phyloP scores from a whole-genome alignment of 2,113 vertebrate genomes.

The Hippocampus zosterae region DNA sequence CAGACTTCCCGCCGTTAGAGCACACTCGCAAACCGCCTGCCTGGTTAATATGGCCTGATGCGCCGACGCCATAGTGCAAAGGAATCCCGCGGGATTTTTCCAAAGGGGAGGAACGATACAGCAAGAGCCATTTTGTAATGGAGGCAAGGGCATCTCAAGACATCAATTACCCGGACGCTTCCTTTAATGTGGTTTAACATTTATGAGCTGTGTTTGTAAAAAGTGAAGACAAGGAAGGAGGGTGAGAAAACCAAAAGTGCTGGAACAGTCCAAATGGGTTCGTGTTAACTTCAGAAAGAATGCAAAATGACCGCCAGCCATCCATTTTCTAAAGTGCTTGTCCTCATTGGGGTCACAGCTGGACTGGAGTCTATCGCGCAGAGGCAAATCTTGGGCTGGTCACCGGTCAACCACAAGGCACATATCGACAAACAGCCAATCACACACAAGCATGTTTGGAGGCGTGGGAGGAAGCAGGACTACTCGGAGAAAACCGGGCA shows the following conservation, averaged over 20 bases:
- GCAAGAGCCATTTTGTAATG: conserved; percentile 8
- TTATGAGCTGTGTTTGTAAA: neutral
- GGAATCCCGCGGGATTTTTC: neutral
- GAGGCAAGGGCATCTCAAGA: neutral
- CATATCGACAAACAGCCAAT: too few species aligned
- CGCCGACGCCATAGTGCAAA: neutral
- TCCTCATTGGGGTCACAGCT: neutral
- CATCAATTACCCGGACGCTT: neutral
- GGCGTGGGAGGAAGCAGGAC: too few species aligned
- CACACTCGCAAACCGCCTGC: conserved; percentile 34
- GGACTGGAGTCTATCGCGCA: neutral
- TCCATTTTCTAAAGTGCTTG: neutral
- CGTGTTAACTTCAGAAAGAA: neutral
- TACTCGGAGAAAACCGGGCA: too few species aligned
- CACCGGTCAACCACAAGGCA: too few species aligned
- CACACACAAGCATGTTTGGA: too few species aligned
- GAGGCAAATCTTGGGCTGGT: neutral
- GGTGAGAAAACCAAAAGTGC: neutral
- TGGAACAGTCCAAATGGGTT: neutral
- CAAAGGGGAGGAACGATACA: neutral
- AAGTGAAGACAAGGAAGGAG: neutral
- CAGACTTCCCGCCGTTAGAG: conserved; percentile 23
- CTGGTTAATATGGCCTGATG: conserved; percentile 43
- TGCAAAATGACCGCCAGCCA: neutral
- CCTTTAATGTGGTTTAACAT: neutral